These are phyloP conservation scores for Pardalotus punctatus DNA, from an alignment of 2,113 vertebrate genomes.

Conservation along the genomic window DNA sequence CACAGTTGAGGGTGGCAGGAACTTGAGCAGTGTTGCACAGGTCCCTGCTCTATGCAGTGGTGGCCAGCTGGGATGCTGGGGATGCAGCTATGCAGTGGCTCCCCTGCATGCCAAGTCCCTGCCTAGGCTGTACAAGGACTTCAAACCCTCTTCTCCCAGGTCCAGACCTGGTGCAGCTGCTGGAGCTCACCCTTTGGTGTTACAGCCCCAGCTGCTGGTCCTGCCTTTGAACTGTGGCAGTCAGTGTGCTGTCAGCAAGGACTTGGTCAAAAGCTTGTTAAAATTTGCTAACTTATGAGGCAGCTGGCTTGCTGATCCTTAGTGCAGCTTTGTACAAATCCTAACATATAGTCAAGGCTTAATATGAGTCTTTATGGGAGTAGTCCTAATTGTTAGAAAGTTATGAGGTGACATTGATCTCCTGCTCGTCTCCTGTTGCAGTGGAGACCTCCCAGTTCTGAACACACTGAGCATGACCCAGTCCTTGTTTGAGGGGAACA, in stretches of 20 bases:
- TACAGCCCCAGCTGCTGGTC: background rate
- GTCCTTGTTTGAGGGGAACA: background rate
- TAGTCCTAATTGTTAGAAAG: background rate
- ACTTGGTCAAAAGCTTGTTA: background rate
- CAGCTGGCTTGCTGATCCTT: background rate
- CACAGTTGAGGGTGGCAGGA: background rate
- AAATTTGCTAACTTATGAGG: background rate
- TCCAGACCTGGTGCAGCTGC: background rate
- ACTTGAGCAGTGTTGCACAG: background rate
- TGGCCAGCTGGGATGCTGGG: background rate
- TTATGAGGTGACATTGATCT: background rate
- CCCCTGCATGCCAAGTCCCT: fast-evolving
- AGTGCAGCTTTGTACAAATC: background rate
- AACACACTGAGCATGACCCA: fast-evolving
- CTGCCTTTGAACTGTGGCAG: background rate
- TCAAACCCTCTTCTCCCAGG: background rate
- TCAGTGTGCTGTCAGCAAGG: background rate
- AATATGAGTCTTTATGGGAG: background rate
- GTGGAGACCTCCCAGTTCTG: background rate
- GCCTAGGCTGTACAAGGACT: background rate
- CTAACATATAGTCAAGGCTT: background rate
- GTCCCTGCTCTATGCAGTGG: fast-evolving
- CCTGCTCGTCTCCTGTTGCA: background rate
- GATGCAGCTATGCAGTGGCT: background rate
- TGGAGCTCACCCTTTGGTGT: background rate